Percentiles rank a stretch among this genome's conserved stretches.
Evolutionary conservation across 2,888 invertebrate species (phyloP).

Genomic region (Drosophila dives): DNA sequence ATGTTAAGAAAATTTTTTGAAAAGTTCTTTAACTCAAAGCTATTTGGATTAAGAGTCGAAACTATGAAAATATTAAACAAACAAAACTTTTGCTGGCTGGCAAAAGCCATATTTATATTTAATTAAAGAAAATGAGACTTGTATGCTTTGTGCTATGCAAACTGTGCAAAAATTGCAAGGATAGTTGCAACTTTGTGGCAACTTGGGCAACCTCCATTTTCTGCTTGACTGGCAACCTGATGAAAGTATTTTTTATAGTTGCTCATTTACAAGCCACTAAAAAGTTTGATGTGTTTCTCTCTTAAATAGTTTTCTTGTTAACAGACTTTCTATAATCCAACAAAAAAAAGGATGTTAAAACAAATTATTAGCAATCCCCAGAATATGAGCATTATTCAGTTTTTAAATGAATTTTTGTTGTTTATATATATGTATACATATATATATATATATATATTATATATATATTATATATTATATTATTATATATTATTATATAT

Average conservation of each 20-base stretch:
- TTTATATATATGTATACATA: not conserved
- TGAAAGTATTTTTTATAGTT: slow-evolving; percentile 69
- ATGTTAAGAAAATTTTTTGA: not conserved
- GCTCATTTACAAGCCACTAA: slow-evolving; percentile 66
- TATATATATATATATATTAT: not conserved
- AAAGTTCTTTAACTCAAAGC: not conserved
- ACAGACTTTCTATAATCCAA: slow-evolving; percentile 9
- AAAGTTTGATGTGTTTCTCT: slow-evolving; percentile 55
- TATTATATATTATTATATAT: no score
- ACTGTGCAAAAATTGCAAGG: slow-evolving; percentile 22
- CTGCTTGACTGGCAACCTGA: slow-evolving; percentile 19
- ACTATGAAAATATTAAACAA: not conserved
- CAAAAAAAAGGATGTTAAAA: slow-evolving; percentile 10
- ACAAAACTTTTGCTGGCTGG: slow-evolving; percentile 11
- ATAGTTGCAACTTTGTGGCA: slow-evolving; percentile 33
- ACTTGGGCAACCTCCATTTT: slow-evolving; percentile 7
- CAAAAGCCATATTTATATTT: slow-evolving; percentile 42
- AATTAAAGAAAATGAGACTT: slow-evolving; percentile 35
- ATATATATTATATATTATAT: no score
- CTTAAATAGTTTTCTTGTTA: slow-evolving; percentile 63
- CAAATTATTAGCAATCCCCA: slow-evolving; percentile 31
- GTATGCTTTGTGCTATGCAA: slow-evolving; percentile 20
- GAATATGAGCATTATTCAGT: slow-evolving; percentile 23
- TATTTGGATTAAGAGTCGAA: not conserved
- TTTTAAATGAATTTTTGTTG: slow-evolving; percentile 7